Percentiles rank a stretch among this genome's conserved stretches.
Conservation (phyloP, 2,113 vertebrate genomes). For the Australoheros scitulus region DNA sequence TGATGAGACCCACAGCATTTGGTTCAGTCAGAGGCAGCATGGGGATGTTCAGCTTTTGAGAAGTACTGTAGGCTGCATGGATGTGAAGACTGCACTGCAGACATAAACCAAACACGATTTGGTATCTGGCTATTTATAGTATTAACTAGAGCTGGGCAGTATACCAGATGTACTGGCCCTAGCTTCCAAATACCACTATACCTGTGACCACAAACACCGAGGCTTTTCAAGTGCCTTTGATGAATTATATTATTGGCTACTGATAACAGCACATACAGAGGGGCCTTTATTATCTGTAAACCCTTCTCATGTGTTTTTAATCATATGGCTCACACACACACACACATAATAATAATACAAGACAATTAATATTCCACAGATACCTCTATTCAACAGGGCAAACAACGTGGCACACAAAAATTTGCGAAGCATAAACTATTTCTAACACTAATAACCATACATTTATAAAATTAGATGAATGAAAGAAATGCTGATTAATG, state of each 20-base stretch:
- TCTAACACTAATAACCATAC: no score
- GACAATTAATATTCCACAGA: not conserved
- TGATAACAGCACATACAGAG: not conserved
- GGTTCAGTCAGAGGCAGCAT: slow-evolving; percentile 90
- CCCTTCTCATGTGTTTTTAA: not conserved
- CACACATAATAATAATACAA: not conserved
- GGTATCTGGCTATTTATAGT: not conserved
- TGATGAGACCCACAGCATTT: slow-evolving; percentile 90
- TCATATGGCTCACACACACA: not conserved
- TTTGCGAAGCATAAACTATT: no score
- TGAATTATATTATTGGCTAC: not conserved
- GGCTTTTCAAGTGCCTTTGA: not conserved
- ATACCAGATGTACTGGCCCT: not conserved
- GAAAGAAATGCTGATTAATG: not conserved
- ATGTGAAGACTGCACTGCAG: slow-evolving; percentile 93
- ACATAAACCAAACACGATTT: slow-evolving; percentile 30
- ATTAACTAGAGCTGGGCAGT: not conserved
- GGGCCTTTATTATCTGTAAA: not conserved
- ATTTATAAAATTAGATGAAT: not conserved
- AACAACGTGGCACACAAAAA: no score
- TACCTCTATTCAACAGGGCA: not conserved
- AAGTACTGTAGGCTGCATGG: slow-evolving; percentile 90
- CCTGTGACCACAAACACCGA: not conserved
- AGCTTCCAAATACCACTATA: not conserved
- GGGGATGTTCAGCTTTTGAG: slow-evolving; percentile 88